A percentile compares a stretch with the other conserved stretches of the same genome.
Conservation (phyloP, 1,140 invertebrate species). For the Cydia pomonella region DNA sequence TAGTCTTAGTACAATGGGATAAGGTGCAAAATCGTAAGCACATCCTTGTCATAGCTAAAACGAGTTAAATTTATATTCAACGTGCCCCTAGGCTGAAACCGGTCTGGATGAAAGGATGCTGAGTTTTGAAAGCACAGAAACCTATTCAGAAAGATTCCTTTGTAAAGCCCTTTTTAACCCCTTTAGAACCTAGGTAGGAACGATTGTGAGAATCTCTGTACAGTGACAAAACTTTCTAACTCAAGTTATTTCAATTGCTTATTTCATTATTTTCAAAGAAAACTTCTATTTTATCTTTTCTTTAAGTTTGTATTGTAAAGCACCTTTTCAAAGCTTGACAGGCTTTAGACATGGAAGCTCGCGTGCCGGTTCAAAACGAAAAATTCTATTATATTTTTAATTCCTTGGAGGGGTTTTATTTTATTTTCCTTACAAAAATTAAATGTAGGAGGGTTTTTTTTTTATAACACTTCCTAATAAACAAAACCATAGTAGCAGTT, state of each 20-base stretch:
- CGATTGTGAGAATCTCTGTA: neutral
- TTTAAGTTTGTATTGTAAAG: neutral
- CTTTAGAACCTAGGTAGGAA: neutral
- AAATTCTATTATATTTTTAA: neutral
- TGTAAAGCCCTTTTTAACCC: neutral
- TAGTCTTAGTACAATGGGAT: neutral
- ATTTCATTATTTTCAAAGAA: neutral
- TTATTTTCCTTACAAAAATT: neutral
- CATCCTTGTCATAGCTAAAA: neutral
- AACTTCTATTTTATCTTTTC: neutral
- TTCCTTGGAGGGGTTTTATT: neutral
- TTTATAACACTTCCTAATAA: no score
- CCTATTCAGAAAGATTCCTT: neutral
- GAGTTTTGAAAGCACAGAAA: slow-evolving; percentile 5
- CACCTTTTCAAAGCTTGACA: neutral
- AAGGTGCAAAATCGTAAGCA: neutral
- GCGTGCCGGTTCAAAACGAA: slow-evolving; percentile 3
- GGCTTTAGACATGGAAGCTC: slow-evolving; percentile 12
- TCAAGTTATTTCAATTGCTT: neutral
- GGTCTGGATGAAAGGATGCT: slow-evolving; percentile 3
- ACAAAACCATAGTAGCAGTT: neutral
- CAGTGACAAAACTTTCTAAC: neutral
- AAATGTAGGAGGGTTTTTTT: no score
- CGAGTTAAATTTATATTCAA: neutral
- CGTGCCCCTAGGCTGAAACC: neutral